These are phyloP conservation scores for Macroramphosus scolopax DNA, from an alignment of 2,797 vertebrate species.

Conservation along the genomic window DNA sequence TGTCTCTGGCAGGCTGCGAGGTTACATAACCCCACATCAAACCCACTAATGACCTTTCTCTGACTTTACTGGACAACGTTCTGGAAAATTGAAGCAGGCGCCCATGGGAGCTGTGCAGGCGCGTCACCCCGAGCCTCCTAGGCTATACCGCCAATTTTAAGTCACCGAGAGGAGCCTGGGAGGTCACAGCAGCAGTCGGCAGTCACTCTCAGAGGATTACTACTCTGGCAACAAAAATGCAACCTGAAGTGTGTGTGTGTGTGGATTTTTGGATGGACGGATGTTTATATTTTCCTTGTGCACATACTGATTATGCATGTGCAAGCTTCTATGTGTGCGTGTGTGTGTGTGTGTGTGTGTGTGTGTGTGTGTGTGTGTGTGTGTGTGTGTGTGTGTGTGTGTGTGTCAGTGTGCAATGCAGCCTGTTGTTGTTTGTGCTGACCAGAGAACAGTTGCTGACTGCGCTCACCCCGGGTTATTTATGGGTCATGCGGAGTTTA, in stretches of 20 bases:
- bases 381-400: conserved; percentile 8
- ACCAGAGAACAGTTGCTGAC: conserved; percentile 61
- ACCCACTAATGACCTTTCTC: conserved; percentile 49
- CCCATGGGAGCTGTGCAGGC: conserved; percentile 26
- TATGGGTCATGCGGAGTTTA: conserved; percentile 62
- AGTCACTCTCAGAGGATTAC: conserved; percentile 3
- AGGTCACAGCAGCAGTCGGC: too few relatives aligned
- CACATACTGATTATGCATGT: conserved; percentile 23
- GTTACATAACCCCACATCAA: conserved; percentile 65
- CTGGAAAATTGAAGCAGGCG: conserved; percentile 32
- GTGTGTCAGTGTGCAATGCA: not conserved
- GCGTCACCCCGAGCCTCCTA: conserved; percentile 19
- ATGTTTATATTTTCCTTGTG: conserved; percentile 21
- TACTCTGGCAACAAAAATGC: conserved; percentile 7
- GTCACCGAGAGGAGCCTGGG: not conserved
- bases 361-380: conserved; percentile 16
- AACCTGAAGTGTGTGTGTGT: conserved; percentile 25
- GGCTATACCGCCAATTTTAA: conserved; percentile 14
- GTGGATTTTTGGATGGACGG: conserved; percentile 7
- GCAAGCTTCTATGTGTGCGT: too few relatives aligned
- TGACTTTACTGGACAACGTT: conserved; percentile 55
- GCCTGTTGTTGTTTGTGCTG: conserved; percentile 52
- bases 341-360: too few relatives aligned
- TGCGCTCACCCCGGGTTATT: conserved; percentile 57
- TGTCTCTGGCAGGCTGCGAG: conserved; percentile 35